Evolutionary conservation across 1,140 invertebrate species (phyloP).

Genomic region (Drosophila saltans): DNA sequence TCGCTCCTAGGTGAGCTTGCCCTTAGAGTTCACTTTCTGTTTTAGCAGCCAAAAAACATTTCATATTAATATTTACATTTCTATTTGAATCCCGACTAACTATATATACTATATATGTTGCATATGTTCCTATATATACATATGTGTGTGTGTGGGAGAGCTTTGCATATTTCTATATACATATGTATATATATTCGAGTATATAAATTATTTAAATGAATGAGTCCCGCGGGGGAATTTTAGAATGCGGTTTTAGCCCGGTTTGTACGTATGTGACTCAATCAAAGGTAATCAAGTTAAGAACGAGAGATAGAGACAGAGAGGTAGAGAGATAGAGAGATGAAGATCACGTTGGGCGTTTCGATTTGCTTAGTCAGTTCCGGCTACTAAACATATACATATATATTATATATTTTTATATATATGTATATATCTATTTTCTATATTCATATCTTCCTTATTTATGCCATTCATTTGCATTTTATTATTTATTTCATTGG

Average conservation of each 20-base stretch:
- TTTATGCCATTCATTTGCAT: slow-evolving; percentile 14
- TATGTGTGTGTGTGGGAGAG: background rate
- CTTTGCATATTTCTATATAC: background rate
- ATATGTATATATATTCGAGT: background rate
- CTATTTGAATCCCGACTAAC: background rate
- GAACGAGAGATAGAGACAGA: slow-evolving; percentile 2
- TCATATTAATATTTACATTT: background rate
- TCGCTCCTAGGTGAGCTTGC: too few species aligned
- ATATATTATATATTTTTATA: slow-evolving; percentile 42
- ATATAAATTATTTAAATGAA: slow-evolving; percentile 4
- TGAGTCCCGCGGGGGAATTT: slow-evolving; percentile 27
- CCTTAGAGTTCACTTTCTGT: background rate
- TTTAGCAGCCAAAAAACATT: background rate
- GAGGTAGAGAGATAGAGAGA: background rate
- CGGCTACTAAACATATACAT: slow-evolving; percentile 58
- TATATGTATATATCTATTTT: background rate
- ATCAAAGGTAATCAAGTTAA: slow-evolving; percentile 6
- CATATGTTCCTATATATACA: background rate
- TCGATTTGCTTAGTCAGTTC: slow-evolving; percentile 53
- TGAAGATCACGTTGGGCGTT: slow-evolving; percentile 42
- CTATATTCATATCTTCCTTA: slow-evolving; percentile 13
- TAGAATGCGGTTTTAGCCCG: slow-evolving; percentile 36
- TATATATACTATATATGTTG: too few species aligned
- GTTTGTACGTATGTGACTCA: slow-evolving; percentile 41
- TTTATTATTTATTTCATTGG: slow-evolving; percentile 26